These are phyloP conservation scores for Drepanosiphum platanoidis DNA, from an alignment of 2,888 invertebrate species.

Conservation along the genomic window DNA sequence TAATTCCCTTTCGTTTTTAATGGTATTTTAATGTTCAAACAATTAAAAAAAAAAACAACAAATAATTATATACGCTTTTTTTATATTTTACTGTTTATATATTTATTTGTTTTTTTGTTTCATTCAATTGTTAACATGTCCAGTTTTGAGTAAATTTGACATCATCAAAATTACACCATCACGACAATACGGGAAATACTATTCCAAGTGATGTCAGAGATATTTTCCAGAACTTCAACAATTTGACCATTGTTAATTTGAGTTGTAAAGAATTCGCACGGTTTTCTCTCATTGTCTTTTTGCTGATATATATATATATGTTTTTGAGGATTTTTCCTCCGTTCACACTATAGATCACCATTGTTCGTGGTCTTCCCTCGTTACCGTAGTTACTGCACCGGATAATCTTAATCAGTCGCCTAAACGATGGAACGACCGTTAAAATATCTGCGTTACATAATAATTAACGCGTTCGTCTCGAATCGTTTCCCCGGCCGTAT, in stretches of 20 bases:
- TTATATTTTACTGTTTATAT: background rate
- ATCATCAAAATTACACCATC: conserved; percentile 42
- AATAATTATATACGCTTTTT: background rate
- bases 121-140: background rate
- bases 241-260: conserved; percentile 56
- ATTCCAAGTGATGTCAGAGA: conserved; percentile 37
- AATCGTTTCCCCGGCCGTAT: background rate
- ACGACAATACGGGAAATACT: conserved; percentile 37
- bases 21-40: background rate
- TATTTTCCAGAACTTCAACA: conserved; percentile 48
- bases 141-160: conserved; percentile 4
- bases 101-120: background rate
- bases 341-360: conserved; percentile 30
- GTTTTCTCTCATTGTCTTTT: conserved; percentile 59
- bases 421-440: conserved; percentile 35
- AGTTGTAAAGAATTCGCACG: conserved; percentile 53
- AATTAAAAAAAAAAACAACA: background rate
- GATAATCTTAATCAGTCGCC: conserved; percentile 53
- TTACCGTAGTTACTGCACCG: conserved; percentile 24
- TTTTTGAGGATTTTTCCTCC: conserved; percentile 4
- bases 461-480: background rate
- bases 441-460: background rate
- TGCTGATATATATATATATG: background rate
- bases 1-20: background rate
- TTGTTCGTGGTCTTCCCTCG: conserved; percentile 45